Evolutionary conservation across 2,113 vertebrate species (phyloP), one percentile per base, ranked within the genome.

Genomic region (Tragelaphus imberbis): DNA sequence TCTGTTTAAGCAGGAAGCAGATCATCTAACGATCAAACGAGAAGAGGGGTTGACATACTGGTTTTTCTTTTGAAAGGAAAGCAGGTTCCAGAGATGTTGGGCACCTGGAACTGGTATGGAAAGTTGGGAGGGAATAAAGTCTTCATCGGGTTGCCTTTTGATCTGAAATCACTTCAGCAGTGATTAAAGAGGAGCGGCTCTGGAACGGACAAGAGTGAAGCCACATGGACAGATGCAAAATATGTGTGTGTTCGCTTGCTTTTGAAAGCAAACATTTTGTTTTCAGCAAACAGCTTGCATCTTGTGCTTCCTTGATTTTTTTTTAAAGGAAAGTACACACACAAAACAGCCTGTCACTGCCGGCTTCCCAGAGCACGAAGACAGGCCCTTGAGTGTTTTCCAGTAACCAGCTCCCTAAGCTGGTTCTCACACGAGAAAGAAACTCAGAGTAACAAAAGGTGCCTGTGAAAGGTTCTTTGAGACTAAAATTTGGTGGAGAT

Each of bases 401-500:
- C 98, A 40, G 1, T 97, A 98, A 98, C 95, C 91, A 86, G 96
- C 91, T 98, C 98, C 96, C 96, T 3, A 1, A 85, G 68, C 98
- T 98, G 98, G 97, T 99, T 99, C 98, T 99, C 98, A 98, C 98
- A 99, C 1, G 2, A 94, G 98, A 99, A 98, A 98, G 98, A 98
- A 98, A 98, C 98, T 96, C 97, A 93, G 97, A 94, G 91, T 92
- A 98, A 99, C 98, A 99, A 98, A 98, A 98, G 97, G 96, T 98
- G 98, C 94, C 97, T 94, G 28, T 98, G 98, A 99, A 99, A 98
- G 98, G 98, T 98, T 98, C 98, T 98, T 99, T 99, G 98, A 97
- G 98, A 98, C 92, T 51, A 98, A 98, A 99, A 99, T 98, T 99
- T 99, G 99, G 98, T 99, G 97, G 98, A 98, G 98, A 99, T 99